Conservation (phyloP, 23 tunicate genomes). For the Corella eumyota region DNA sequence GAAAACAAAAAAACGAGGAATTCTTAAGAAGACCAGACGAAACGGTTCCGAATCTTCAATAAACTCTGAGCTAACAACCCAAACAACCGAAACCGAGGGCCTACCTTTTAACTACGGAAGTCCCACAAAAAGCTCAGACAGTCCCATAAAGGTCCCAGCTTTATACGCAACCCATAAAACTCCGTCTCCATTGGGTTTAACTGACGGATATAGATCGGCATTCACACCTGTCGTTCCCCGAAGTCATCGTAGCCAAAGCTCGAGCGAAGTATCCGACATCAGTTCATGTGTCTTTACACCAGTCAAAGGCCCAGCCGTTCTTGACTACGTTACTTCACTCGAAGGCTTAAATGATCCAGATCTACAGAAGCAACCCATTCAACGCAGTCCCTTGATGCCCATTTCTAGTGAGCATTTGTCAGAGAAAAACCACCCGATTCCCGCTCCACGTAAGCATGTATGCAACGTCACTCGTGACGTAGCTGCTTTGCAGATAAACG, state of each 20-base stretch:
- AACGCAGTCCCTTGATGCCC: background rate
- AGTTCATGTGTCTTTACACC: slow-evolving; percentile 15
- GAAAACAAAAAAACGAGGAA: slow-evolving; percentile 24
- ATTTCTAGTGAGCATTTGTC: background rate
- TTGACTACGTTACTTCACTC: slow-evolving; percentile 30
- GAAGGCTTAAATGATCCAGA: background rate
- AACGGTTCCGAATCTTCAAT: no score
- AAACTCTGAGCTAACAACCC: no score
- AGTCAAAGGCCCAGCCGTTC: slow-evolving; percentile 23
- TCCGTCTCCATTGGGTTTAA: slow-evolving; percentile 6
- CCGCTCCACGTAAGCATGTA: slow-evolving; percentile 1
- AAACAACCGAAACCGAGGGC: no score
- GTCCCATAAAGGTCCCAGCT: slow-evolving; percentile 21
- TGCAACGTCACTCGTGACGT: slow-evolving; percentile 1
- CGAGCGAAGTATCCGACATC: slow-evolving; percentile 16
- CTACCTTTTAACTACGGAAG: no score
- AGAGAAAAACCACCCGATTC: background rate
- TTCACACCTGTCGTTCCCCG: slow-evolving; percentile 63
- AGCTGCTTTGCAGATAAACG: background rate
- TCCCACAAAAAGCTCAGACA: background rate
- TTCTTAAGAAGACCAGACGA: slow-evolving; percentile 27
- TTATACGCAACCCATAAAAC: slow-evolving; percentile 11
- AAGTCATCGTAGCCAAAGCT: slow-evolving; percentile 5
- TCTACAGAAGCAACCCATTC: background rate
- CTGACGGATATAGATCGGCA: slow-evolving; percentile 29